Evolutionary conservation across 2,113 vertebrate species (phyloP).

Genomic region (Microtus oregoni): DNA sequence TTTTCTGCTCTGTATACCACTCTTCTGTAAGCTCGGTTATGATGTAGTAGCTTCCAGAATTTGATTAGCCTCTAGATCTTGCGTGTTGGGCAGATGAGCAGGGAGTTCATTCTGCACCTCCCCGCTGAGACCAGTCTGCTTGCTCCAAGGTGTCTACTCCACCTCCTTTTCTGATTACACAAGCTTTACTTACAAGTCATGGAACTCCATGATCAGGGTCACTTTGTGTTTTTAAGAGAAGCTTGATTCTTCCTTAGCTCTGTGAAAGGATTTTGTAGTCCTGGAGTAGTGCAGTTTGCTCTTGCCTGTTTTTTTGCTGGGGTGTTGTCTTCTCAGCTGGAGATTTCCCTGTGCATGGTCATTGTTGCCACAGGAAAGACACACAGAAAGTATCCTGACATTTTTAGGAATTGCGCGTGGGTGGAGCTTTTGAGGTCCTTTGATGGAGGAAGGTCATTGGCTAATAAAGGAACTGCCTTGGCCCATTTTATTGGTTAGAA

Average conservation of each 20-base stretch:
- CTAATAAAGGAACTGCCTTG: too few relatives aligned
- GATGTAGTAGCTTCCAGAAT: slow-evolving; percentile 34
- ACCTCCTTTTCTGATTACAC: neutral
- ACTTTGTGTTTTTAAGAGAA: slow-evolving; percentile 1
- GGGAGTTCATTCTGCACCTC: neutral
- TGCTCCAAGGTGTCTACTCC: neutral
- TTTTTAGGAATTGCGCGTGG: neutral
- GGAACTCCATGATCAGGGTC: neutral
- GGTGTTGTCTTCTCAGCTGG: neutral
- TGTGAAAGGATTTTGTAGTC: neutral
- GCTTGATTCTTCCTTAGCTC: slow-evolving; percentile 4
- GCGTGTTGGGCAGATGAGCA: neutral
- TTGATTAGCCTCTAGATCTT: neutral
- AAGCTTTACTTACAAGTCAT: neutral
- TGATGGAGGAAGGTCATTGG: too few relatives aligned
- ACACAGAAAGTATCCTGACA: neutral
- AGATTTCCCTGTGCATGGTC: neutral
- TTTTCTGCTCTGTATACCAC: neutral
- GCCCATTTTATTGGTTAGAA: too few relatives aligned
- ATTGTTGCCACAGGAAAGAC: neutral
- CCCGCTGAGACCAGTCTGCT: neutral
- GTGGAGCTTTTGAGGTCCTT: neutral
- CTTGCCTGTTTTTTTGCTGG: neutral
- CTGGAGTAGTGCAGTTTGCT: neutral
- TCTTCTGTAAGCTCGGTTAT: slow-evolving; percentile 2